Conservation (phyloP, 2,797 vertebrate genomes). For the Lacerta agilis region DNA sequence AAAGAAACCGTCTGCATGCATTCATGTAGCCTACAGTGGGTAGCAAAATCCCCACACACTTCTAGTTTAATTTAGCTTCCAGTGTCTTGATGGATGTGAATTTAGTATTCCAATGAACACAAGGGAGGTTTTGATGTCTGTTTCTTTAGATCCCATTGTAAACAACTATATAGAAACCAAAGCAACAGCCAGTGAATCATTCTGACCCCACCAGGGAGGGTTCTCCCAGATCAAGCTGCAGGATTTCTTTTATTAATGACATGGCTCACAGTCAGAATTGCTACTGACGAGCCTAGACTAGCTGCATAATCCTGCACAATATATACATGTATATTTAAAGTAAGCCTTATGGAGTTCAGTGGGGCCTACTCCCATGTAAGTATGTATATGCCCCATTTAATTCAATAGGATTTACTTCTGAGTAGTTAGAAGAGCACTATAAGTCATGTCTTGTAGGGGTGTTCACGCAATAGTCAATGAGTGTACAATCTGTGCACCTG, state of each 20-base stretch:
- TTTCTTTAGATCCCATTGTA: slow-evolving; percentile 4
- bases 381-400: too few relatives aligned
- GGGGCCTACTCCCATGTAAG: not conserved
- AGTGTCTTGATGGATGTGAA: not conserved
- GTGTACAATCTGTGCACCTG: too few relatives aligned
- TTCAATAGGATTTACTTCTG: too few relatives aligned
- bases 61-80: slow-evolving; percentile 27
- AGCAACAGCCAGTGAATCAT: slow-evolving; percentile 8
- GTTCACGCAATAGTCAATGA: too few relatives aligned
- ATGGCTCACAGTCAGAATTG: slow-evolving; percentile 43
- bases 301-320: not conserved
- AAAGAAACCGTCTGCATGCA: slow-evolving; percentile 8
- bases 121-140: slow-evolving; percentile 16
- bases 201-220: slow-evolving; percentile 2
- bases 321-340: too few relatives aligned
- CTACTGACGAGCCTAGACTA: slow-evolving; percentile 49
- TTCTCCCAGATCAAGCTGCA: not conserved
- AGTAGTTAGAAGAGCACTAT: too few relatives aligned
- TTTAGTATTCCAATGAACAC: slow-evolving; percentile 25
- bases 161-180: slow-evolving; percentile 23
- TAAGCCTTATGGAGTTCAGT: not conserved
- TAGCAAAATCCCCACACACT: not conserved
- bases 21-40: slow-evolving; percentile 23
- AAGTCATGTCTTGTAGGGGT: too few relatives aligned
- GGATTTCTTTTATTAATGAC: slow-evolving; percentile 42